Conservation (phyloP, 1,140 invertebrate species). For the Harlomillsia oculata region DNA sequence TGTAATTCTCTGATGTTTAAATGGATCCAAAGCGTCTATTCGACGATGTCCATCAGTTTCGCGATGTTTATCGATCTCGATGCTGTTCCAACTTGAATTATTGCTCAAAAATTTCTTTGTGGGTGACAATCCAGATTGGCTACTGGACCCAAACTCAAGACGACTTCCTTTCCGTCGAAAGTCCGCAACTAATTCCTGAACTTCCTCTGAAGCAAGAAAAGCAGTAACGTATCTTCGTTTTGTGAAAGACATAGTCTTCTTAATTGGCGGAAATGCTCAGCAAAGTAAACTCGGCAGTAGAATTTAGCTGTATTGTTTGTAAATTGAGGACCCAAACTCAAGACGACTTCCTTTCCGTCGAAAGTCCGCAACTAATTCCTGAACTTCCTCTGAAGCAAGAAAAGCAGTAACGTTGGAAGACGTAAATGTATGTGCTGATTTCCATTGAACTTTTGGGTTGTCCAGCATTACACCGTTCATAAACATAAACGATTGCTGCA, state of each 20-base stretch:
- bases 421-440: slow-evolving; percentile 60
- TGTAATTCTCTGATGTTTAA: slow-evolving; percentile 76
- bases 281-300: slow-evolving; percentile 74
- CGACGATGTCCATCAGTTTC: slow-evolving; percentile 30
- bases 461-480: not conserved
- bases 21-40: slow-evolving; percentile 72
- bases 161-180: slow-evolving; percentile 75
- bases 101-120: slow-evolving; percentile 22
- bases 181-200: slow-evolving; percentile 66
- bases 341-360: slow-evolving; percentile 72
- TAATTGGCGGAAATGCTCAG: slow-evolving; percentile 71
- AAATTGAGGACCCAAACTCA: slow-evolving; percentile 49
- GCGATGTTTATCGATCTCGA: slow-evolving; percentile 12
- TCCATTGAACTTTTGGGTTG: slow-evolving; percentile 16
- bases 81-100: slow-evolving; percentile 27
- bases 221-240: slow-evolving; percentile 60
- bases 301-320: slow-evolving; percentile 63
- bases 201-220: slow-evolving; percentile 48
- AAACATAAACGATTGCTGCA: not conserved
- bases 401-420: slow-evolving; percentile 55
- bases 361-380: slow-evolving; percentile 69
- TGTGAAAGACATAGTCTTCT: slow-evolving; percentile 58
- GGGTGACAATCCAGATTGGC: not conserved
- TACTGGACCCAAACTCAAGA: slow-evolving; percentile 38
- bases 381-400: slow-evolving; percentile 50